phyloP scores from a whole-genome alignment of 2,797 vertebrate species.

The Rhinophrynus dorsalis region DNA sequence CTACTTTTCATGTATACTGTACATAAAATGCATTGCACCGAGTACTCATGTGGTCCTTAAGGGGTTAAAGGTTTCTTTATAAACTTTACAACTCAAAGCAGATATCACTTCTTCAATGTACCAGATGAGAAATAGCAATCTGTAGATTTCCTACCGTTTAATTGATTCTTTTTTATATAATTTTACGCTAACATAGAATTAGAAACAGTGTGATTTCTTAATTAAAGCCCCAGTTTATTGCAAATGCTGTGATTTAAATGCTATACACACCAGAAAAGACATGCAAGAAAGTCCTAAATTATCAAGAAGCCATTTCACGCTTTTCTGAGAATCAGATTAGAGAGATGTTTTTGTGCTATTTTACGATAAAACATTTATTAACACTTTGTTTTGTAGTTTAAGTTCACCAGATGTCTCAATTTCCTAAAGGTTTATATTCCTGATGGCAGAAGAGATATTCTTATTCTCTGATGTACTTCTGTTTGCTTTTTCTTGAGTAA shows the following conservation, averaged over 20 bases:
- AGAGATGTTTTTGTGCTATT: slow-evolving; percentile 27
- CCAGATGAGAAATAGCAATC: slow-evolving; percentile 42
- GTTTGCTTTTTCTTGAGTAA: slow-evolving; percentile 36
- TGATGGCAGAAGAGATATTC: slow-evolving; percentile 10
- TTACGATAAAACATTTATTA: slow-evolving; percentile 19
- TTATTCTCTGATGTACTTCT: slow-evolving; percentile 14
- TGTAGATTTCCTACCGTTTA: slow-evolving; percentile 39
- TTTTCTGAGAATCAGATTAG: slow-evolving; percentile 38
- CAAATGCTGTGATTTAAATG: slow-evolving; percentile 45
- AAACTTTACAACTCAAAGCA: slow-evolving; percentile 34
- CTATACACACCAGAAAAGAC: slow-evolving; percentile 31
- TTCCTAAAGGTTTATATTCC: slow-evolving; percentile 3
- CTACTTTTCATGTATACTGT: too few relatives aligned
- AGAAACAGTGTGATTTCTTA: slow-evolving; percentile 50
- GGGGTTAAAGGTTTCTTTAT: slow-evolving; percentile 17
- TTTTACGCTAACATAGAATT: slow-evolving; percentile 49
- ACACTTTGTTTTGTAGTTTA: slow-evolving; percentile 8
- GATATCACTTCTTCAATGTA: slow-evolving; percentile 38
- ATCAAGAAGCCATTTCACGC: slow-evolving; percentile 41
- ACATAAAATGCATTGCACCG: too few relatives aligned
- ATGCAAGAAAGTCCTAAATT: slow-evolving; percentile 36
- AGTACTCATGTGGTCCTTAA: too few relatives aligned
- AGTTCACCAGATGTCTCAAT: slow-evolving; percentile 10
- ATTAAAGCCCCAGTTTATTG: slow-evolving; percentile 46
- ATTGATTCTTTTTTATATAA: slow-evolving; percentile 50